Evolutionary conservation across 2,113 vertebrate species (phyloP).

Genomic region (Irena cyanogastra): DNA sequence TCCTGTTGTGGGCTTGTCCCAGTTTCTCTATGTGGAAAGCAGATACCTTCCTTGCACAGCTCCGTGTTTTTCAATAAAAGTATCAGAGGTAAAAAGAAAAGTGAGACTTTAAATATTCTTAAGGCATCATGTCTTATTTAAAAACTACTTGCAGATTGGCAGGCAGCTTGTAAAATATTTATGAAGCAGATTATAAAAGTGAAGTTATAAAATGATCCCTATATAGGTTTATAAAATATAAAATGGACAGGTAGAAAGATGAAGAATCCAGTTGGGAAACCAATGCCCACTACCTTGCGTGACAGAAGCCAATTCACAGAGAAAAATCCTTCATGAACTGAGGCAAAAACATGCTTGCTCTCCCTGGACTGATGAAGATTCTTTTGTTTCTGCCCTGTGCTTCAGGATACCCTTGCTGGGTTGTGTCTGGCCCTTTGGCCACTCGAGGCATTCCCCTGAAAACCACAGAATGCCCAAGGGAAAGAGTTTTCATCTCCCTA

Average conservation of each 20-base stretch:
- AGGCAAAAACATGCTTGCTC: neutral
- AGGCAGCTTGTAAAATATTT: constrained; percentile 52
- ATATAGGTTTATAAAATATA: constrained; percentile 58
- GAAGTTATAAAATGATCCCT: constrained; percentile 56
- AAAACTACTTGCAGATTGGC: constrained; percentile 57
- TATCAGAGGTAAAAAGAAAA: constrained; percentile 11
- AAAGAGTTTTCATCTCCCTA: neutral
- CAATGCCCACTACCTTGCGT: neutral
- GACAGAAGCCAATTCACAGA: neutral
- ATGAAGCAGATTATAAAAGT: constrained; percentile 54
- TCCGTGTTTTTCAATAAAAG: constrained; percentile 18
- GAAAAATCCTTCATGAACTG: neutral
- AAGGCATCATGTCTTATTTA: constrained; percentile 54
- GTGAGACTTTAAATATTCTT: constrained; percentile 53
- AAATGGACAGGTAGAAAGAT: constrained; percentile 20
- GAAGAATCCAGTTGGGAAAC: constrained; percentile 15
- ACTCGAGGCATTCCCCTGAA: rapidly evolving
- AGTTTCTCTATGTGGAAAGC: constrained; percentile 17
- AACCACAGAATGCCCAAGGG: neutral
- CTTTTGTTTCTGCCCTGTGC: neutral
- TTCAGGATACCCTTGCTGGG: neutral
- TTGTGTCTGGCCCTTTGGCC: neutral
- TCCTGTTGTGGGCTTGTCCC: neutral
- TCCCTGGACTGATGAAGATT: neutral
- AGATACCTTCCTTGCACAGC: neutral